These are phyloP conservation scores for Andrena flavipes DNA, from an alignment of 2,888 invertebrate genomes.

Conservation along the genomic window DNA sequence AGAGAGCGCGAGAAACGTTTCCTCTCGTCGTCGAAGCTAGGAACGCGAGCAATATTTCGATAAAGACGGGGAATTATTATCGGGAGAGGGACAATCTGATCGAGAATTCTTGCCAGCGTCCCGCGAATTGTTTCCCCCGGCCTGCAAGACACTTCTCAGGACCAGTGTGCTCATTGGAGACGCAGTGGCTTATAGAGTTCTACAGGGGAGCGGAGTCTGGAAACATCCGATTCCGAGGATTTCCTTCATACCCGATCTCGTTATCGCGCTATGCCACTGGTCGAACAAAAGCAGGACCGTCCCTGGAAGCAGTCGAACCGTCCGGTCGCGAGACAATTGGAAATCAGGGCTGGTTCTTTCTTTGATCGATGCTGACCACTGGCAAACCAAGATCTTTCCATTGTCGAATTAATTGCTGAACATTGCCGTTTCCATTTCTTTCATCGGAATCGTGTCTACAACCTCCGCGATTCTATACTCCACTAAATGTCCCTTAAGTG, in stretches of 20 bases:
- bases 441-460: background rate
- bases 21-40: background rate
- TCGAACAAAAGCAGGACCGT: background rate
- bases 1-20: too few species aligned
- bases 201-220: background rate
- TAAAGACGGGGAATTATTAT: background rate
- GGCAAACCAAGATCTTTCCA: background rate
- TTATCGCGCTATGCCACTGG: conserved; percentile 17
- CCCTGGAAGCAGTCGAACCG: background rate
- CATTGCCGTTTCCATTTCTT: background rate
- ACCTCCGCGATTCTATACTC: background rate
- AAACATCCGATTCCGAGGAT: conserved; percentile 24
- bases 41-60: background rate
- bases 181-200: background rate
- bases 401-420: conserved; percentile 11
- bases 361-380: background rate
- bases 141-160: background rate
- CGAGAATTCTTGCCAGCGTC: background rate
- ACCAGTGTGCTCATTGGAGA: too few species aligned
- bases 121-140: conserved; percentile 7
- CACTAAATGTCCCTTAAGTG: too few species aligned
- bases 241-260: conserved; percentile 20
- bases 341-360: conserved; percentile 7
- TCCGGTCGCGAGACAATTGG: conserved; percentile 15
- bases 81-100: background rate